A percentile compares a stretch with the other conserved stretches of the same genome.
phyloP scores from a whole-genome alignment of 2,888 invertebrate species.

The Teleogryllus oceanicus region DNA sequence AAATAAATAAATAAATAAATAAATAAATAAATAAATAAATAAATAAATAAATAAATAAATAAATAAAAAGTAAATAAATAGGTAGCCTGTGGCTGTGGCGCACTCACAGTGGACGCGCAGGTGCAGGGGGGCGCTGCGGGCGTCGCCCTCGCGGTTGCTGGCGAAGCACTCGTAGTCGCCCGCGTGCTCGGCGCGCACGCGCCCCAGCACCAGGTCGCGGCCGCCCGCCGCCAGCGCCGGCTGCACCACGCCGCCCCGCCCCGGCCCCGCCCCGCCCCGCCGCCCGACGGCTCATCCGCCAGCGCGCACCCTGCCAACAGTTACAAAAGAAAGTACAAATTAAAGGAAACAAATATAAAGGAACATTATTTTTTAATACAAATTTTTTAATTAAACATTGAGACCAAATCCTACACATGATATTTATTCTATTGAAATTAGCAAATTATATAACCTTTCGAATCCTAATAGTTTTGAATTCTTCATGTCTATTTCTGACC shows the following conservation, averaged over 20 bases:
- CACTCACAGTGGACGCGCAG: not conserved
- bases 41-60: too few species aligned
- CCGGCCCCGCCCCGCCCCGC: not conserved
- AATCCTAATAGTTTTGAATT: too few species aligned
- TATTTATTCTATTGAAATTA: too few species aligned
- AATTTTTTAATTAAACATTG: too few species aligned
- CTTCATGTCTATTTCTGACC: too few species aligned
- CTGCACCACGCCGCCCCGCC: not conserved
- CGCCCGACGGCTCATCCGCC: not conserved
- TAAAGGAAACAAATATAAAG: too few species aligned
- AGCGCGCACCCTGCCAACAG: not conserved
- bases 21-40: too few species aligned
- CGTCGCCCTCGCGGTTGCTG: not conserved
- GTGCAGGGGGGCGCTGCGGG: not conserved
- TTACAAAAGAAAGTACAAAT: too few species aligned
- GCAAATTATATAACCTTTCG: too few species aligned
- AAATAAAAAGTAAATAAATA: not conserved
- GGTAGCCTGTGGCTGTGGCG: not conserved
- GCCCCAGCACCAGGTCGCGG: not conserved
- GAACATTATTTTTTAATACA: too few species aligned
- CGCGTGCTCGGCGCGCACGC: not conserved
- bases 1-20: too few species aligned
- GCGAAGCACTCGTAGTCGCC: not conserved
- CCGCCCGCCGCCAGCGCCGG: not conserved
- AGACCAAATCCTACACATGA: too few species aligned